Evolutionary conservation across 1,140 invertebrate genomes (phyloP), one percentile per base, ranked within the genome.

Genomic region (Cyclina sinensis): DNA sequence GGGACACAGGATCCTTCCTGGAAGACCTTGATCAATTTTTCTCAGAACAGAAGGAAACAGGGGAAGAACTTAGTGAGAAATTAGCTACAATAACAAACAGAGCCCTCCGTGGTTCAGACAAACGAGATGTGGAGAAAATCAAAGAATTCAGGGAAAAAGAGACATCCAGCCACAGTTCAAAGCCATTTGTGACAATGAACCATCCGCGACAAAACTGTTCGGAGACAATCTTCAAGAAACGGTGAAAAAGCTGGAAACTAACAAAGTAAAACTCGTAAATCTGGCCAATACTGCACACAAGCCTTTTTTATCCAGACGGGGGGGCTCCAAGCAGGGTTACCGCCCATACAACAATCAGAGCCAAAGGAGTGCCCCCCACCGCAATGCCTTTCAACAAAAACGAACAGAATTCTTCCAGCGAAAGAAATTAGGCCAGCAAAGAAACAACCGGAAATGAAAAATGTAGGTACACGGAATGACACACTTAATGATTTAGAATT

Each of bases 241-340:
- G 11, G 9, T 65, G n/a, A 65, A 65, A n/a, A 65, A 65, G n/a
- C 59, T 65, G 9, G n/a, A 65, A 11, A 32, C 59, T 7, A 24
- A 9, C 9, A 65, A 65, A n/a, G 59, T 65, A n/a, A 65, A 65
- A 32, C 59, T 65, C 11, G 59, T 9, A 65, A 65, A 65, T n/a
- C 30, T 65, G 7, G 7, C 21, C 9, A 9, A 65, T n/a, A 32
- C 30, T 9, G 11, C 30, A 65, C 9, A n/a, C 59, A 65, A n/a
- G 59, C 59, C 59, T 65, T 65, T 65, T 65, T 65, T 65, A 65
- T 65, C 59, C 9, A 65, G n/a, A 32, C 21, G 59, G 59, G 59
- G n/a, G 59, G 59, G 59, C 59, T 24, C 59, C 9, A 65, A 32
- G 30, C 9, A 9, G 30, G 59, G 59, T 32, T 65, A 24, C n/a